Conservation (phyloP, 1,140 invertebrate genomes). For the Cyphomyrmex costatus region DNA sequence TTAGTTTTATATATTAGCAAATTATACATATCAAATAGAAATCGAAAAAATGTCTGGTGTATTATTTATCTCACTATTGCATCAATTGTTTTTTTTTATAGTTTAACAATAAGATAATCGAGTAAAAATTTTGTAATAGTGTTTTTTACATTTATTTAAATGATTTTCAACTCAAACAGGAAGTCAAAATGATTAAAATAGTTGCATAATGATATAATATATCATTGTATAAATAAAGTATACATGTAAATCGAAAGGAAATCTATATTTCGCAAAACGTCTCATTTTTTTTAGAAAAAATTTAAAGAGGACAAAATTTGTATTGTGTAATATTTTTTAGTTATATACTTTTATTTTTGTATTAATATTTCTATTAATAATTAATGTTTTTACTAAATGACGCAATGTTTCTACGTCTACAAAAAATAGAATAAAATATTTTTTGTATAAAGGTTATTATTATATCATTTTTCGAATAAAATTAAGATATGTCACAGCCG, state of each 20-base stretch:
- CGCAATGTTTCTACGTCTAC: neutral
- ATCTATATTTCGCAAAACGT: constrained; percentile 7
- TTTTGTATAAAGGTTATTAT: constrained; percentile 25
- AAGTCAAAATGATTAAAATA: neutral
- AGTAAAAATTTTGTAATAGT: neutral
- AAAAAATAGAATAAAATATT: neutral
- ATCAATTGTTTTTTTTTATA: neutral
- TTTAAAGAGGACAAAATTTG: neutral
- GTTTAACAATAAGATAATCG: neutral
- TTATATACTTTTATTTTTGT: neutral
- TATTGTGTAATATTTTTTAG: constrained; percentile 1
- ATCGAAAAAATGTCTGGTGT: neutral
- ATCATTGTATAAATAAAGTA: neutral
- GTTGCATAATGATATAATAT: neutral
- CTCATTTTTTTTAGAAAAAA: neutral
- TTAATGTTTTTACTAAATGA: constrained; percentile 33
- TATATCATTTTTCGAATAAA: constrained; percentile 71
- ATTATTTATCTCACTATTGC: neutral
- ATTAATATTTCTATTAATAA: constrained; percentile 25
- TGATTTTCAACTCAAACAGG: neutral
- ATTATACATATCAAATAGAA: neutral
- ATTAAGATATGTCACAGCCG: constrained; percentile 75
- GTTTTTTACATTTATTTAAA: neutral
- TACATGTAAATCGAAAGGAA: neutral
- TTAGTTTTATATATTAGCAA: neutral